Base-by-base conservation (phyloP, 2,797 vertebrate genomes). In the Chrysocyon brachyurus region DNA sequence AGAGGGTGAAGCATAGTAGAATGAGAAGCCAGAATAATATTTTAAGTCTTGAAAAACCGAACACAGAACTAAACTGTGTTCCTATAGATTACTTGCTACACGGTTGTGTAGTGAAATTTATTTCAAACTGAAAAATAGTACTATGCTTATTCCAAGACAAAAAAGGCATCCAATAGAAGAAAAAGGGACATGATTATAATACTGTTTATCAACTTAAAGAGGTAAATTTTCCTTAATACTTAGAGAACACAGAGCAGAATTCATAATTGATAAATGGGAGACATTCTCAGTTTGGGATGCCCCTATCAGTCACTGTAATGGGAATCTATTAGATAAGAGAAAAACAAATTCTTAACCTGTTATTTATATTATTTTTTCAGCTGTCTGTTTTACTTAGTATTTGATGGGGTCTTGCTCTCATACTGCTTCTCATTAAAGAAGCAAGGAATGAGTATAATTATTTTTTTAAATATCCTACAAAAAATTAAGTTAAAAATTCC, bases 391-490 rank as follows among this genome's bases (percentile, higher is more conserved):
- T 63, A 56, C 33, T 84, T 93, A 64, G 33, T 79, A 79, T 78
- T 87, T 90, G 56, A 94, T 93, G 61, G 40, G 87, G 16, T 54
- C 63, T 87, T 79, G 11, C 40, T 64, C n/a, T 12, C 22, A n/a
- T 22, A 36, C 14, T 46, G 40, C 40, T 46, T 46, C 40, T 46
- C 40, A 91, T 52, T 73, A 83, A 91, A 28, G 49, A 90, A 79
- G 16, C 36, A 90, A 84, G 31, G 28, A 90, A 87, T 49, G 73
- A 75, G n/a, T n/a, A 12, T 26, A 61, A 73, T 72, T 81, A 54
- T 86, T 87, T 97, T 97, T 46, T 31, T 9, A 93, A 77, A 92
- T 66, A 87, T 56, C 66, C 92, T 72, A 19, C 64, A 85, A 91
- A 95, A 95, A 72, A 12, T 40, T 61, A 49, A 78, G 70, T 83